phyloP scores from a whole-genome alignment of 64 coral and sea anemone species.

The Actinia tenebrosa region DNA sequence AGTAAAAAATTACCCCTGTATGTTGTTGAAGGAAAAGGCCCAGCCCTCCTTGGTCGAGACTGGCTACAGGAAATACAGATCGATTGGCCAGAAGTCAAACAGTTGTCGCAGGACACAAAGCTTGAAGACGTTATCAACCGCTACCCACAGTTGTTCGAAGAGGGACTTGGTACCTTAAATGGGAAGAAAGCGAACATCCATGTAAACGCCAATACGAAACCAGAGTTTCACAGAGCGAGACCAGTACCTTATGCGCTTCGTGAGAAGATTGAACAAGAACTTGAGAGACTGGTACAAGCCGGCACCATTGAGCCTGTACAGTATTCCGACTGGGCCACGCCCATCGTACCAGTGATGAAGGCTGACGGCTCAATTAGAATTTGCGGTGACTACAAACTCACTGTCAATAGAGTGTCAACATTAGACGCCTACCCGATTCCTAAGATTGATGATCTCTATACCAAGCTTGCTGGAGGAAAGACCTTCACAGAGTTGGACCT shows the following conservation, averaged over 20 bases:
- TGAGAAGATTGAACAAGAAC: neutral
- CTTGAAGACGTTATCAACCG: no score
- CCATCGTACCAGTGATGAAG: slow-evolving; percentile 18
- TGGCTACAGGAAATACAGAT: neutral
- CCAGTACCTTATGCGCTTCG: slow-evolving; percentile 24
- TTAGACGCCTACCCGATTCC: slow-evolving; percentile 47
- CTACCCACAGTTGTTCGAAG: slow-evolving; percentile 1
- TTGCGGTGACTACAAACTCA: no score
- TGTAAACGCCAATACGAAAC: neutral
- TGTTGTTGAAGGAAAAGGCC: neutral
- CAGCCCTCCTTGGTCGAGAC: slow-evolving; percentile 8
- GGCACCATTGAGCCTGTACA: no score
- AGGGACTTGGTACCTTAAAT: neutral
- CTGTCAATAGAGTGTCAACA: no score
- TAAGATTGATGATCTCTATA: slow-evolving; percentile 21
- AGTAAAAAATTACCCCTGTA: neutral
- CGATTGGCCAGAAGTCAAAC: slow-evolving; percentile 12
- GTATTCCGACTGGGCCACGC: slow-evolving; percentile 20
- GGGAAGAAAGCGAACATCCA: slow-evolving; percentile 5
- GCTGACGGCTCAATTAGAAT: no score
- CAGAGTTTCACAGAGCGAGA: slow-evolving; percentile 22
- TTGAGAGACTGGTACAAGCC: neutral
- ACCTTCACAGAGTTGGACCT: slow-evolving; percentile 45
- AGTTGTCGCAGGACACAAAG: no score
- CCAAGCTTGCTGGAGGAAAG: slow-evolving; percentile 13